Evolutionary conservation across 2,888 invertebrate species (phyloP), one percentile per base, ranked within the genome.

Genomic region (Drosophila neutralis): DNA sequence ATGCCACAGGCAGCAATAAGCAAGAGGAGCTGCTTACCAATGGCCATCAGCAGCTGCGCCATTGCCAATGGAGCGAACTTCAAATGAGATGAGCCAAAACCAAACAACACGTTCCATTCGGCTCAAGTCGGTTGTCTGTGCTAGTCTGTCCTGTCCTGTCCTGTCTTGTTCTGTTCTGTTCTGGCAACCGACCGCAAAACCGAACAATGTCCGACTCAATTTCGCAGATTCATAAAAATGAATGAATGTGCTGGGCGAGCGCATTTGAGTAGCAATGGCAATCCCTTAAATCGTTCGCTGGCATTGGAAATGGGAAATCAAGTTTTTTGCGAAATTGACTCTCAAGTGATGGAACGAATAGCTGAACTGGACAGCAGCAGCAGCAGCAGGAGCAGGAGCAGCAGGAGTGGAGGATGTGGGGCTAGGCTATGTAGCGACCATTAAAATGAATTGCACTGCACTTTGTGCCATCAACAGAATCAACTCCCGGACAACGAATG

Each of bases 401-500:
- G 18, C 8, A 6, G 56, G 36, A 6, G 61, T 33, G n/a, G 1
- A 24, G 36, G 29, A 15, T 1, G 4, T 49, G 65, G 13, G 29
- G 11, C 24, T 58, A 24, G 29, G 11, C 24, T 58, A 29, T 65
- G 70, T 21, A 58, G 73, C 68, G 57, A 57, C 86, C 85, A 89
- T 91, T 90, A 89, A 91, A 91, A 91, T 90, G 91, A 91, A 91
- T 91, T 90, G 90, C 91, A 80, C 84, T 89, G 90, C 90, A 90
- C 90, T 90, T 89, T 90, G 86, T 86, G 90, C 89, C 90, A 90
- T 90, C 90, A 89, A 87, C 89, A 83, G 90, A 88, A 90, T 89
- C 90, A 89, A 90, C 90, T 89, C 76, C 80, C 80, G 80, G 76
- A 81, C 79, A 84, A 78, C 83, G 87, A 83, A 85, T 89, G 90